Base-by-base conservation (phyloP, 2,113 vertebrate genomes). In the Clupea harengus region DNA sequence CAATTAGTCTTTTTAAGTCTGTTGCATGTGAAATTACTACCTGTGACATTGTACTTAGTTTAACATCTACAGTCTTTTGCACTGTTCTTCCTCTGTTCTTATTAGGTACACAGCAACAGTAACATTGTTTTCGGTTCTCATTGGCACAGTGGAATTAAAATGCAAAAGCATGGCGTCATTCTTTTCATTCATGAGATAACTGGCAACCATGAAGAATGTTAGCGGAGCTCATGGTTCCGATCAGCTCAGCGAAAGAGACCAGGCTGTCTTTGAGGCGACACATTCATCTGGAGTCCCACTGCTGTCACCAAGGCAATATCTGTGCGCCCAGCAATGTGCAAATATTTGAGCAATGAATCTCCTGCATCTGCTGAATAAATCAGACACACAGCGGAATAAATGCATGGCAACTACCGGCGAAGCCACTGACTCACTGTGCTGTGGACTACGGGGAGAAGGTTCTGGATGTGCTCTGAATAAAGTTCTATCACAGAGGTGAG, bases 341-440 rank as follows among this genome's bases (percentile, higher is more conserved):
- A 89, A 87, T 86, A 89, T 88, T 89, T 89, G 85, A 89, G 81
- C 49, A 88, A 89, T 83, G 87, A 84, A 83, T 67, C 80, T 75
- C 28, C 82, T 45, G 32, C 86, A 82, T 83, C 85, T 45, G 87
- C 44, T 45, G 85, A 83, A 86, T 88, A 85, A 88, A 88, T 88
- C 87, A 89, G 88, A 13, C 45, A 52, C 81, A 47, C 47, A 18
- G 49, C 81, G 5, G 67, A 83, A 89, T 88, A 84, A 86, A 88
- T 84, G 84, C 83, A 57, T 84, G 81, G 32, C 45, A 85, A 82
- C 52, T 64, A 83, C 72, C 72, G 39, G 72, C 32, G 6, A 7
- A 11, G 64, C 64, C 25, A 9, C 10, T 28, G 18, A 22, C 54
- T 18, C 18, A 22, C 18, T 22, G 64, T 6, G 64, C 64, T 28